Evolutionary conservation across 2,888 invertebrate species (phyloP).

Genomic region (Choristoneura rosaceana): DNA sequence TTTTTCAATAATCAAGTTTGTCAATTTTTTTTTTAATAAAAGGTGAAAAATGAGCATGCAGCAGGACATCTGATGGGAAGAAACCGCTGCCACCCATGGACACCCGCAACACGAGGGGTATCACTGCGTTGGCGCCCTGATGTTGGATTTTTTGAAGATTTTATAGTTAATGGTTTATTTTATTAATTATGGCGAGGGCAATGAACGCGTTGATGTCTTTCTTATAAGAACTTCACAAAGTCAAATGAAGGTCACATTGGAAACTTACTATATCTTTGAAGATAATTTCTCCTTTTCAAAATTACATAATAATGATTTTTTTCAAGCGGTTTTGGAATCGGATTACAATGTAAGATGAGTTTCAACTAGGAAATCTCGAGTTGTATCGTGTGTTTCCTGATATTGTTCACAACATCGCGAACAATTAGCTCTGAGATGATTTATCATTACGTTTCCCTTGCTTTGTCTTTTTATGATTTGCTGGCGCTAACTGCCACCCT

Average conservation of each 20-base stretch:
- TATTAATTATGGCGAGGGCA: neutral
- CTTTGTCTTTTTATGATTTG: neutral
- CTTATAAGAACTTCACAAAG: neutral
- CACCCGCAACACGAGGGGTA: too few relatives aligned
- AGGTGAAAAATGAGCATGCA: too few relatives aligned
- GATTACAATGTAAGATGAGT: neutral
- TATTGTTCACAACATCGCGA: neutral
- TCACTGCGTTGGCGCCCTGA: too few relatives aligned
- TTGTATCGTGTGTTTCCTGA: slow-evolving; percentile 5
- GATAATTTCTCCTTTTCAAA: neutral
- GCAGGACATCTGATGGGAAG: too few relatives aligned
- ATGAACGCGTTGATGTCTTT: neutral
- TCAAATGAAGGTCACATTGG: neutral
- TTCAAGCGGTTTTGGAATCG: neutral
- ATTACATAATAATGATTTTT: neutral
- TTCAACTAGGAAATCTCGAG: slow-evolving; percentile 7
- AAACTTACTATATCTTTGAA: neutral
- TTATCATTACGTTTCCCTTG: slow-evolving; percentile 10
- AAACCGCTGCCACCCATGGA: too few relatives aligned
- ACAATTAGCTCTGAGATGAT: slow-evolving; percentile 12
- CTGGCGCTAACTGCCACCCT: neutral
- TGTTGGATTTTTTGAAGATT: neutral
- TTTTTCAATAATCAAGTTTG: too few relatives aligned
- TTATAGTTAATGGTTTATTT: neutral
- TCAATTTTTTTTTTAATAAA: too few relatives aligned